Conservation (phyloP, 1,140 invertebrate genomes). For the Bombus sylvicola region DNA sequence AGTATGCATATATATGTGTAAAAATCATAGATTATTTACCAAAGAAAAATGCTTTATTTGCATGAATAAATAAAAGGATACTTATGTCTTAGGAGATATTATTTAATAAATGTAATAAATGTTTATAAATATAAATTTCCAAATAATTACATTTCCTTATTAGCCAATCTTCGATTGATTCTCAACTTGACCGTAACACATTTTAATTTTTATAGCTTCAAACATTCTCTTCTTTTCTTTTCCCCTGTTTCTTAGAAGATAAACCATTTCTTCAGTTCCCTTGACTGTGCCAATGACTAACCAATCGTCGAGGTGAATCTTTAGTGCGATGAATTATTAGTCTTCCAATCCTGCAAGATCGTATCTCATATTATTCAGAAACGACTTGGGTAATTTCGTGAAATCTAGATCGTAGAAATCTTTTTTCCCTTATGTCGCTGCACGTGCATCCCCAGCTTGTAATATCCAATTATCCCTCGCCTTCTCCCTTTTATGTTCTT, state of each 20-base stretch:
- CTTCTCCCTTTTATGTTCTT: not conserved
- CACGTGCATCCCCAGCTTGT: slow-evolving; percentile 40
- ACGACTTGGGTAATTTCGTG: not conserved
- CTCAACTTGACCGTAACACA: not conserved
- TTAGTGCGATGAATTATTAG: not conserved
- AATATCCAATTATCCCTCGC: slow-evolving; percentile 6
- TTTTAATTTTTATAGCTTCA: not conserved
- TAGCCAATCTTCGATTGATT: not conserved
- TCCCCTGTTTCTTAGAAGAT: not conserved
- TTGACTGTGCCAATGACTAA: not conserved
- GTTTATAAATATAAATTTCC: not conserved
- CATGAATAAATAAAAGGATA: too few relatives aligned
- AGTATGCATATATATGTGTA: too few relatives aligned
- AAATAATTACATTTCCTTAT: not conserved
- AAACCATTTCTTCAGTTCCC: not conserved
- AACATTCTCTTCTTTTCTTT: not conserved
- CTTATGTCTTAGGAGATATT: too few relatives aligned
- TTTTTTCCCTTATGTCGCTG: not conserved
- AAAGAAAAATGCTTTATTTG: too few relatives aligned
- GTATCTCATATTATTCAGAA: not conserved
- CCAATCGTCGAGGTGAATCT: not conserved
- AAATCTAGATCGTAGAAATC: not conserved
- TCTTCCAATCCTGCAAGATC: not conserved
- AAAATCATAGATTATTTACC: too few relatives aligned
- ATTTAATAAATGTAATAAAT: too few relatives aligned